Base-by-base conservation (phyloP, 2,888 invertebrate genomes). In the Drosophila affinis region DNA sequence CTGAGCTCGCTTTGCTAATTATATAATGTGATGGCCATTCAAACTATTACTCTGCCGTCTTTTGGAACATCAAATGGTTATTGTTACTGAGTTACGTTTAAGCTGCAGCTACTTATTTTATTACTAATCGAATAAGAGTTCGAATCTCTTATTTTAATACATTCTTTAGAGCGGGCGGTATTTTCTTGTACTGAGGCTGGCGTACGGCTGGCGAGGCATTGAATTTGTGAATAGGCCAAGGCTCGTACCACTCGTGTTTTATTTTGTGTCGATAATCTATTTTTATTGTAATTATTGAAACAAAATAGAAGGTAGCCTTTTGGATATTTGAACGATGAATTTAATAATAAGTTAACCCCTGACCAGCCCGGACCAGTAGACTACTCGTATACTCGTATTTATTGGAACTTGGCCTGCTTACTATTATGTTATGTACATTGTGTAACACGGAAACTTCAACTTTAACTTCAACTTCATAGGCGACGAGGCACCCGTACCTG, bases 401-500 rank as follows among this genome's bases (percentile, higher is more conserved):
- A 29, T 29, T 45, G 18, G n/a, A 57, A 27, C 52, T 45, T 51
- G 64, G 47, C 56, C 34, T 90, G 27, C 45, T 47, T 62, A 57
- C 45, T 39, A 59, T 53, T 53, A 71, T 76, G 54, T 59, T 53
- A 71, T 78, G 54, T 59, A 77, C 57, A 53, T 72, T 77, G 70
- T 72, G 71, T 74, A 74, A 87, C 81, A 75, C 91, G 92, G 92
- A 75, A 75, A 78, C 64, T 81, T 79, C 39, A 87, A 79, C 75
- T 80, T 78, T 76, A 87, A 79, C 75, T 80, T 78, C 77, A 87
- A 79, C 75, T 80, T 79, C 77, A 71, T 94, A 97, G 98, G 98
- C 96, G 98, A 98, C 94, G 98, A 98, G 94, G 97, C 97, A 92
- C 97, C 97, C 89, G 96, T 97, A 92, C 97, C 97, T 90, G 96